Conservation (phyloP, 30 jellyfish, hydroid and myxozoan genomes). For the Pelagia noctiluca region DNA sequence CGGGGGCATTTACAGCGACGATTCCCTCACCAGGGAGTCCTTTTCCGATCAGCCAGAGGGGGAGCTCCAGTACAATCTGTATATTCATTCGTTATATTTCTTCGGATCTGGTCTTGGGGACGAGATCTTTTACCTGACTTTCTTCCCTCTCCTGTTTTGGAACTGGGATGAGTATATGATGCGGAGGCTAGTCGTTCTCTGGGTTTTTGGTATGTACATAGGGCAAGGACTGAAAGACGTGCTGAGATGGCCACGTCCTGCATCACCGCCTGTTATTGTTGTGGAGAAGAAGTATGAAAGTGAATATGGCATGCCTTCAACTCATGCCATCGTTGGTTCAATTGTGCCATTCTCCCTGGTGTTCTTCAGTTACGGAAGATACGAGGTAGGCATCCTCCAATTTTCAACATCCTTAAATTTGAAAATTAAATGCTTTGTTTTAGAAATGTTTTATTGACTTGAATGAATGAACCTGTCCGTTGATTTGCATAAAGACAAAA, state of each 20-base stretch:
- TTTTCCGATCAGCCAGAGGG: conserved; percentile 60
- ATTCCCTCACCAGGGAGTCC: conserved; percentile 43
- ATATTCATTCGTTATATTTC: conserved; percentile 76
- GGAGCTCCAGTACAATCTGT: conserved; percentile 81
- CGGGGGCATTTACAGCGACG: conserved; percentile 36
- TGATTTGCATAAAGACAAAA: too few species aligned
- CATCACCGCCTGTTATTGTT: conserved; percentile 91
- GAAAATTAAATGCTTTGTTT: too few species aligned
- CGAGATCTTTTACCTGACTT: conserved; percentile 87
- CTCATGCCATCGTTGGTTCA: conserved; percentile 94
- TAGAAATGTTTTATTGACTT: too few species aligned
- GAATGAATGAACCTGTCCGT: too few species aligned
- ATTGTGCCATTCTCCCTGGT: conserved; percentile 91
- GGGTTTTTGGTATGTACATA: conserved; percentile 95
- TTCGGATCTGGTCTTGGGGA: conserved; percentile 96
- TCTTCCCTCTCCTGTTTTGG: conserved; percentile 92
- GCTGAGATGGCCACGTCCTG: conserved; percentile 97
- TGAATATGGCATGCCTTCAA: conserved; percentile 98
- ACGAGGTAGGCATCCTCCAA: conserved; percentile 78
- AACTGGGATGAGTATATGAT: conserved; percentile 91
- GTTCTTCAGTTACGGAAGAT: conserved; percentile 90
- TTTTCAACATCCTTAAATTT: too few species aligned
- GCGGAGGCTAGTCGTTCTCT: conserved; percentile 83
- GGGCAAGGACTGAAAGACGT: conserved; percentile 96
- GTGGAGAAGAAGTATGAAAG: conserved; percentile 85